A percentile compares a stretch with the other conserved stretches of the same genome.
These are phyloP conservation scores for Zygaena filipendulae DNA, from an alignment of 2,888 invertebrate species.

Conservation along the genomic window DNA sequence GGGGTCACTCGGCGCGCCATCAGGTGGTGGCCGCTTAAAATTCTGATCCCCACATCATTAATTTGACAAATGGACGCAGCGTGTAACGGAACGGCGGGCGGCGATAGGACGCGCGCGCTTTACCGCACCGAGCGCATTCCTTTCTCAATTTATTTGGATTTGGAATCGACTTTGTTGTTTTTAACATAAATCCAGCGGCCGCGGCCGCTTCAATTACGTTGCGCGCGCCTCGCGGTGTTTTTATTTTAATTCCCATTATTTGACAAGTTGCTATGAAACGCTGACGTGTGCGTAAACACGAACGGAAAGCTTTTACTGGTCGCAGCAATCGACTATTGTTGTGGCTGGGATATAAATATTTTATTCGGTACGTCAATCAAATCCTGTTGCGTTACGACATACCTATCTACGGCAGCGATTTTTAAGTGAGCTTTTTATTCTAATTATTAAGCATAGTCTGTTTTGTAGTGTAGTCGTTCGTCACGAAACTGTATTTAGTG, in stretches of 20 bases:
- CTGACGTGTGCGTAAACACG: constrained; percentile 33
- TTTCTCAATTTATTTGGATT: constrained; percentile 25
- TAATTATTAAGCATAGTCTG: no score
- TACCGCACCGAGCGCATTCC: constrained; percentile 27
- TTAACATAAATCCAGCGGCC: constrained; percentile 26
- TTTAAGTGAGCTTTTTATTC: no score
- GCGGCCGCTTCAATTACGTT: constrained; percentile 24
- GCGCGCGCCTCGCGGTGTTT: constrained; percentile 1
- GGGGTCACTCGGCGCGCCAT: constrained; percentile 17
- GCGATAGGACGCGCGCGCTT: constrained; percentile 20
- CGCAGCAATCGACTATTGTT: no score
- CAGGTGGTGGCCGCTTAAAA: constrained; percentile 38
- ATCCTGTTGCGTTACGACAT: no score
- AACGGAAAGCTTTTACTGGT: no score
- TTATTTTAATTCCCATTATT: constrained; percentile 17
- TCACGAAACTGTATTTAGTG: no score
- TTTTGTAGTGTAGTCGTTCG: no score
- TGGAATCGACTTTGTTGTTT: constrained; percentile 27
- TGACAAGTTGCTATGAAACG: constrained; percentile 26
- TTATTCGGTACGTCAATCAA: no score
- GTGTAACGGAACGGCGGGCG: constrained; percentile 29
- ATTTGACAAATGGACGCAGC: constrained; percentile 50
- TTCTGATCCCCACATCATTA: constrained; percentile 51
- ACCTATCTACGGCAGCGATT: no score
- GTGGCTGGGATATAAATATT: no score